A percentile compares a stretch with the other conserved stretches of the same genome.
These are phyloP conservation scores for Ostrea edulis DNA, from an alignment of 1,140 invertebrate genomes.

Conservation along the genomic window DNA sequence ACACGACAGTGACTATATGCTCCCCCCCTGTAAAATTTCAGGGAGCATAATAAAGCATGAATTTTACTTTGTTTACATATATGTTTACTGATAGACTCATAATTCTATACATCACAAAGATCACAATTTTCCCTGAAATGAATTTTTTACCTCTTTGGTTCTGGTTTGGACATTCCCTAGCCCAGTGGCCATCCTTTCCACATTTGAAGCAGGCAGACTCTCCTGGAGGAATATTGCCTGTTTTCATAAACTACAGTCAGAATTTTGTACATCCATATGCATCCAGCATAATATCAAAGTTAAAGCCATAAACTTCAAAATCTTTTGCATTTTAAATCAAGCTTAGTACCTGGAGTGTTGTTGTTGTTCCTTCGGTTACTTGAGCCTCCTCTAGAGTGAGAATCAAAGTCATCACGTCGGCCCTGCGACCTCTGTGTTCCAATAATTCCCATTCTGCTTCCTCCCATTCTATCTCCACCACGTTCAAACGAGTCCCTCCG, in stretches of 20 bases:
- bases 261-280: background rate
- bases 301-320: background rate
- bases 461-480: conserved; percentile 3
- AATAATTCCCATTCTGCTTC: background rate
- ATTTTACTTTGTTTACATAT: background rate
- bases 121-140: background rate
- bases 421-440: background rate
- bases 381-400: background rate
- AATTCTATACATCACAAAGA: background rate
- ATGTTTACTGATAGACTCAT: background rate
- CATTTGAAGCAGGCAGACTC: conserved; percentile 37
- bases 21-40: too few relatives aligned
- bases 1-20: too few relatives aligned
- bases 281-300: background rate
- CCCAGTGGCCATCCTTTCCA: conserved; percentile 42
- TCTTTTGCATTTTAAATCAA: background rate
- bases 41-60: too few relatives aligned
- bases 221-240: background rate
- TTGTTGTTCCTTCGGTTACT: conserved; percentile 18
- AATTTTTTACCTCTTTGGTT: background rate
- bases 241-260: background rate
- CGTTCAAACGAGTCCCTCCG: background rate
- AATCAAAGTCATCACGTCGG: background rate
- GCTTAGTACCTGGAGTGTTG: background rate
- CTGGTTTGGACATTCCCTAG: conserved; percentile 31